Conservation (phyloP, 2,888 invertebrate genomes). For the Mamestra brassicae region DNA sequence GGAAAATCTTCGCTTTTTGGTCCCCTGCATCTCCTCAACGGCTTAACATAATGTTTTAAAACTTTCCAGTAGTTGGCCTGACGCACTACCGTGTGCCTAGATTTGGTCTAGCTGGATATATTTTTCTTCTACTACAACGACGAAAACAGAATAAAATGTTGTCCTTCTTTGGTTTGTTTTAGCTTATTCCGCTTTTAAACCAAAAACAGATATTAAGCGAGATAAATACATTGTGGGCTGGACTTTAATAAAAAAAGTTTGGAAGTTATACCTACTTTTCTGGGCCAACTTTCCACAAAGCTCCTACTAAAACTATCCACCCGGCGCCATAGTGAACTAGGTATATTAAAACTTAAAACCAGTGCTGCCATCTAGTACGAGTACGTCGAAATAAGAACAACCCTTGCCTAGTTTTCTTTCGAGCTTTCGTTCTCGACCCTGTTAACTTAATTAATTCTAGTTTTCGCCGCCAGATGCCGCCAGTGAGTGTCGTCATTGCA, state of each 20-base stretch:
- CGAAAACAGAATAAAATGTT: too few species aligned
- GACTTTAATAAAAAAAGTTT: too few species aligned
- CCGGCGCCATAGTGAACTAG: too few species aligned
- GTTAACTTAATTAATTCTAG: background rate
- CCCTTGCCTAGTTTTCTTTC: rapidly evolving
- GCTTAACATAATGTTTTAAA: too few species aligned
- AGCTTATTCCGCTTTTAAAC: too few species aligned
- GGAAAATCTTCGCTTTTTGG: too few species aligned
- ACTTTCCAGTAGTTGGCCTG: too few species aligned
- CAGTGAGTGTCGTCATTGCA: background rate
- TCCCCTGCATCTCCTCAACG: too few species aligned
- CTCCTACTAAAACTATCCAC: background rate
- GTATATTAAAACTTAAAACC: background rate
- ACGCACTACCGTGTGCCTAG: too few species aligned
- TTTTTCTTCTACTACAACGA: too few species aligned
- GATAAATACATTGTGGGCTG: background rate
- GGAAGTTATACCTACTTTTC: background rate
- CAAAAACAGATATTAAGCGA: background rate
- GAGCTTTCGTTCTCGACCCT: background rate
- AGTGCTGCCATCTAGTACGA: conserved; percentile 37
- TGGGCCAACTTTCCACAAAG: background rate
- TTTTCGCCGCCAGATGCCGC: conserved; percentile 38
- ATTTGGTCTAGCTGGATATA: too few species aligned
- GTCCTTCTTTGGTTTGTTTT: too few species aligned
- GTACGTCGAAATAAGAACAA: background rate